Evolutionary conservation across 2,888 invertebrate species (phyloP).

Genomic region (Poecilobothrus nobilitatus): DNA sequence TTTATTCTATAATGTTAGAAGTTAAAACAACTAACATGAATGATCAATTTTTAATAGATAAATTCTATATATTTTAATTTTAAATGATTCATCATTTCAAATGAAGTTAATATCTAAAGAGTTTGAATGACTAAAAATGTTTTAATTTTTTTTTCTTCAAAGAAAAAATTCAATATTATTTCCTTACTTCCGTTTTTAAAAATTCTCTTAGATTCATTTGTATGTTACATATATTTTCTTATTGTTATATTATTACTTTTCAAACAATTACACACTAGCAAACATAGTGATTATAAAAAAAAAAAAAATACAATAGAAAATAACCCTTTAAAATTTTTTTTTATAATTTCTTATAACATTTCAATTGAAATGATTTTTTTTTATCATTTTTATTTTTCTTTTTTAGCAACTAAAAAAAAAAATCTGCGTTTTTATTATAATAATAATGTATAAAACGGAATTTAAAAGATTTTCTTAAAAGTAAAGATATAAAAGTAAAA

Average conservation of each 20-base stretch:
- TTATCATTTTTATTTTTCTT: neutral
- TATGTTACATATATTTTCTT: neutral
- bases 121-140: no score
- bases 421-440: neutral
- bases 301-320: neutral
- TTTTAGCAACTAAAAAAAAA: neutral
- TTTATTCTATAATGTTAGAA: no score
- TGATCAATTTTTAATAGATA: no score
- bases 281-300: neutral
- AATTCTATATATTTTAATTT: no score
- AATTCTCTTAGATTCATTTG: neutral
- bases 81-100: no score
- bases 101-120: no score
- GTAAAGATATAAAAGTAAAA: no score
- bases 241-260: neutral
- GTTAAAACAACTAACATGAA: no score
- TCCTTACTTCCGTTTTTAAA: neutral
- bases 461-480: neutral
- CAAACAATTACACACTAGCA: neutral
- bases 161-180: no score
- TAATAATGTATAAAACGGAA: no score
- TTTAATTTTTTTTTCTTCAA: no score
- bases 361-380: no score
- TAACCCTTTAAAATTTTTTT: neutral
- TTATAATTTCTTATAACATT: neutral